A percentile compares a stretch with the other conserved stretches of the same genome.
Evolutionary conservation across 2,888 invertebrate species (phyloP).

Genomic region (Drosophila austrosaltans): DNA sequence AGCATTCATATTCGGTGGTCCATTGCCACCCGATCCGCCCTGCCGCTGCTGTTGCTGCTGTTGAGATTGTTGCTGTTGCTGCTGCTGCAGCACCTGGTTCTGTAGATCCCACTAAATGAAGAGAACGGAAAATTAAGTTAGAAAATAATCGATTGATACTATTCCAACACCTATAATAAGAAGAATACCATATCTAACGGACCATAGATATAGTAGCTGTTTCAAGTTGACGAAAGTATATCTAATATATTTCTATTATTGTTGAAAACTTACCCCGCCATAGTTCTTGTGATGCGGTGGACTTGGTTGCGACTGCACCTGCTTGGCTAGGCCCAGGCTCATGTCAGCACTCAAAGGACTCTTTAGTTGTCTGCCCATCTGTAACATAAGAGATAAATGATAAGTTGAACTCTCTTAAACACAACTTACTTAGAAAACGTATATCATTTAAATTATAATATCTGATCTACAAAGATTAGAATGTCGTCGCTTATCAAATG

Average conservation of each 20-base stretch:
- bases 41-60: slow-evolving; percentile 70
- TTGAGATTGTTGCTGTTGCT: slow-evolving; percentile 81
- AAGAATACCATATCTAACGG: too few species aligned
- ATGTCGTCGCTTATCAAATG: too few species aligned
- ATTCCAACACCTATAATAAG: too few species aligned
- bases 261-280: slow-evolving; percentile 80
- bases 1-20: slow-evolving; percentile 68
- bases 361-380: slow-evolving; percentile 83
- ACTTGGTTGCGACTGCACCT: slow-evolving; percentile 83
- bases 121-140: too few species aligned
- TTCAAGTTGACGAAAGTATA: too few species aligned
- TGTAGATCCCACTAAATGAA: slow-evolving; percentile 82
- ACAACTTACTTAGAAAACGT: too few species aligned
- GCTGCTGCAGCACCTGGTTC: slow-evolving; percentile 82
- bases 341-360: slow-evolving; percentile 83
- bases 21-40: slow-evolving; percentile 61
- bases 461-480: too few species aligned
- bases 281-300: slow-evolving; percentile 84
- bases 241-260: neutral
- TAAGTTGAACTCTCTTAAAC: too few species aligned
- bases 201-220: too few species aligned
- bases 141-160: too few species aligned
- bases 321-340: slow-evolving; percentile 82
- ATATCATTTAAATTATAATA: too few species aligned
- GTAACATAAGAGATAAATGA: slow-evolving; percentile 17